Percentiles rank a stretch among this genome's conserved stretches.
Conservation (phyloP, 2,113 vertebrate species). For the Esox niger region DNA sequence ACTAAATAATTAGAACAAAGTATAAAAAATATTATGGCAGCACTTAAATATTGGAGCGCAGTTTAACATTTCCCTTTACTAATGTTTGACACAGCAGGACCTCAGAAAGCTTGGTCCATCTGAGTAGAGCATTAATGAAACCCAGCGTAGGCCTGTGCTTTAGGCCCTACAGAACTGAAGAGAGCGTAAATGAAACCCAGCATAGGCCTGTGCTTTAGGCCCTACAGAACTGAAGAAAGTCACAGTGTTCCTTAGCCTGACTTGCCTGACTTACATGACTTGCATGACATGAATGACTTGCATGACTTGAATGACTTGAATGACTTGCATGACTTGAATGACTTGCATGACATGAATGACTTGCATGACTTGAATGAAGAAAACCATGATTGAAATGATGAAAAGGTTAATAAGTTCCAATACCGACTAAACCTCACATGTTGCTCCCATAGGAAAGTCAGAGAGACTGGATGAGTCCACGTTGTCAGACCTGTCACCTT, state of each 20-base stretch:
- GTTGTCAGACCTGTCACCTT: conserved; percentile 79
- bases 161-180: too few species aligned
- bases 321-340: too few species aligned
- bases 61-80: conserved; percentile 42
- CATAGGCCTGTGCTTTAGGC: not conserved
- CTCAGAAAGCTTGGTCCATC: conserved; percentile 66
- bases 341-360: too few species aligned
- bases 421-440: conserved; percentile 12
- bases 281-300: not conserved
- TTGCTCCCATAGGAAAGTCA: conserved; percentile 72
- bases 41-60: not conserved
- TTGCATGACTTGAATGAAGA: not conserved
- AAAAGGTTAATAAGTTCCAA: not conserved
- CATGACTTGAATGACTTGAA: not conserved
- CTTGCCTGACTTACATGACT: too few species aligned
- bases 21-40: too few species aligned
- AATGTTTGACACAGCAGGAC: conserved; percentile 63
- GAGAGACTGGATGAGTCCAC: conserved; percentile 74
- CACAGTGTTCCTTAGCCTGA: too few species aligned
- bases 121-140: conserved; percentile 50
- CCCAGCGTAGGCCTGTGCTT: not conserved
- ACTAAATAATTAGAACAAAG: too few species aligned
- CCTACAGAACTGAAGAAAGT: too few species aligned
- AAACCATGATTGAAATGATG: not conserved
- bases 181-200: too few species aligned